Percentiles rank a stretch among this genome's conserved stretches.
phyloP scores from a whole-genome alignment of 2,797 vertebrate genomes.

The Podarcis siculus region DNA sequence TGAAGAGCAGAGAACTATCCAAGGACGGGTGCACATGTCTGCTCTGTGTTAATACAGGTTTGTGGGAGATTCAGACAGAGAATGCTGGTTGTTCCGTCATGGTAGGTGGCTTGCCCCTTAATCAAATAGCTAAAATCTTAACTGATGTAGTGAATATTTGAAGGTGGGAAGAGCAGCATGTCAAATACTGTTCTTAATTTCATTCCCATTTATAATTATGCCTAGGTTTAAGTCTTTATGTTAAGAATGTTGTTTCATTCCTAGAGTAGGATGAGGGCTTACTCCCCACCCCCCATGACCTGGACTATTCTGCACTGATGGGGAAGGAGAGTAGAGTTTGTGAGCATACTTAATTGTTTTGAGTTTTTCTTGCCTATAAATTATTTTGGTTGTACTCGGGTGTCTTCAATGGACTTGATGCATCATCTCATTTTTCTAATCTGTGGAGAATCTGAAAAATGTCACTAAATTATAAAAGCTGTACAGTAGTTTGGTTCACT shows the following conservation, averaged over 20 bases:
- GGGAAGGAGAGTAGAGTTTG: slow-evolving; percentile 52
- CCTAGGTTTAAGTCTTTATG: slow-evolving; percentile 38
- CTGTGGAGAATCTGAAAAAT: slow-evolving; percentile 64
- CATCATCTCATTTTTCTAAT: slow-evolving; percentile 70
- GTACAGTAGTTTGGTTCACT: slow-evolving; percentile 72
- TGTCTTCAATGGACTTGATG: slow-evolving; percentile 71
- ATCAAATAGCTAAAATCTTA: slow-evolving; percentile 46
- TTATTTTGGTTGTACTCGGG: slow-evolving; percentile 70
- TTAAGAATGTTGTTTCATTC: slow-evolving; percentile 31
- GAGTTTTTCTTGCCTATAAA: slow-evolving; percentile 63
- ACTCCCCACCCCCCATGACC: not conserved
- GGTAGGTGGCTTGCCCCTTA: slow-evolving; percentile 22
- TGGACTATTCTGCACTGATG: slow-evolving; percentile 60
- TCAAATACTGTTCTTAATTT: slow-evolving; percentile 35
- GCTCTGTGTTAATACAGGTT: slow-evolving; percentile 20
- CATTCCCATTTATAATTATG: slow-evolving; percentile 31
- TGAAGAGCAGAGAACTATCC: not conserved
- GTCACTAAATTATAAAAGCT: slow-evolving; percentile 63
- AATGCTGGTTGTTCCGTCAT: not conserved
- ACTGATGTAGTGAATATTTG: slow-evolving; percentile 38
- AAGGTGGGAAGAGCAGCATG: slow-evolving; percentile 34
- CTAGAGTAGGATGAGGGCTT: slow-evolving; percentile 36
- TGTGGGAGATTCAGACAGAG: not conserved
- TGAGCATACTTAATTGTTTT: slow-evolving; percentile 52
- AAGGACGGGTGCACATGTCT: not conserved